A percentile compares a stretch with the other conserved stretches of the same genome.
Evolutionary conservation across 37 sponge, comb jelly and placozoan genomes (phyloP).

Genomic region (Crambe crambe): DNA sequence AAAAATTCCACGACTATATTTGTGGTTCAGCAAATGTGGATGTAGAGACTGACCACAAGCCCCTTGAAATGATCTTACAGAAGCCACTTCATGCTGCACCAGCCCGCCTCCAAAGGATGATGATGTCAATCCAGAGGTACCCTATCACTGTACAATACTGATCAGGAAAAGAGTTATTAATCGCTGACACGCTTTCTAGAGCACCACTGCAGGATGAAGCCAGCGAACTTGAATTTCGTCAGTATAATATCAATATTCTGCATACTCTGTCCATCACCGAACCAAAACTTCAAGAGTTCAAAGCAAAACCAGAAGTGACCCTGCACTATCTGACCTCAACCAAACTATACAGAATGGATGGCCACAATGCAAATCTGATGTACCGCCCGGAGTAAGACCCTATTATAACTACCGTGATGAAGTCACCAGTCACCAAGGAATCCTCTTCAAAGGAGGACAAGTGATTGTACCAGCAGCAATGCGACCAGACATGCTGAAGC

Average conservation of each 20-base stretch:
- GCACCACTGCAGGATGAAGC: background rate
- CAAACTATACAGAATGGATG: slow-evolving; percentile 8
- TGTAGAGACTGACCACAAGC: slow-evolving; percentile 52
- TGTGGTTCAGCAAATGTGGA: slow-evolving; percentile 2
- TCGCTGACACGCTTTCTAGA: slow-evolving; percentile 14
- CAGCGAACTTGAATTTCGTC: too few relatives aligned
- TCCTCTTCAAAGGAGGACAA: slow-evolving; percentile 15
- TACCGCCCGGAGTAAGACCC: background rate
- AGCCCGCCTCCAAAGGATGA: slow-evolving; percentile 32
- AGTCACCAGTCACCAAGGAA: slow-evolving; percentile 2
- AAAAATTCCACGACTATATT: slow-evolving; percentile 32
- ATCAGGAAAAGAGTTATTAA: slow-evolving; percentile 7
- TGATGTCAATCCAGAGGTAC: slow-evolving; percentile 29
- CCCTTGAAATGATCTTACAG: slow-evolving; percentile 21
- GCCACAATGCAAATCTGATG: slow-evolving; percentile 17
- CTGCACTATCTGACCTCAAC: background rate
- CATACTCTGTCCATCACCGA: too few relatives aligned
- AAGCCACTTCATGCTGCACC: slow-evolving; percentile 36
- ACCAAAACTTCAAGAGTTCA: too few relatives aligned
- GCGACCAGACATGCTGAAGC: slow-evolving; percentile 17
- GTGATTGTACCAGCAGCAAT: slow-evolving; percentile 9
- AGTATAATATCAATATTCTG: too few relatives aligned
- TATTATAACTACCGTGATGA: slow-evolving; percentile 23
- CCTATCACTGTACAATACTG: slow-evolving; percentile 2
- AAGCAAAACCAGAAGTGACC: background rate